Evolutionary conservation across 2,113 vertebrate species (phyloP).

Genomic region (Pica pica): DNA sequence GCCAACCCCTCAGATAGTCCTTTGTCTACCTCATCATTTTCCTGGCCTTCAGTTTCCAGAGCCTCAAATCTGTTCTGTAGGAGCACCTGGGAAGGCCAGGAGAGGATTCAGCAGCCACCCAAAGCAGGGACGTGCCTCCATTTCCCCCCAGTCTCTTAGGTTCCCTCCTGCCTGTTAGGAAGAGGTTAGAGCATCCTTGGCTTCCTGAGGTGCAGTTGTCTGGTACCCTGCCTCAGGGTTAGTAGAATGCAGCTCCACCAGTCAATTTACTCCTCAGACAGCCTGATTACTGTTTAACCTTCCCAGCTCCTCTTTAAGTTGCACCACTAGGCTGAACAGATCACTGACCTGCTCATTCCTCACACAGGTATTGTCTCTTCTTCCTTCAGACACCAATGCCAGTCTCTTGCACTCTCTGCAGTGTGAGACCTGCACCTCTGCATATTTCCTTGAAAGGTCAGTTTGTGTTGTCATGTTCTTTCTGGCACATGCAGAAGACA

Average conservation of each 20-base stretch:
- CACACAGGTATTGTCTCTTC: background rate
- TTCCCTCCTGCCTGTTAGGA: background rate
- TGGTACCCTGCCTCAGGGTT: background rate
- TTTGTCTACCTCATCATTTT: background rate
- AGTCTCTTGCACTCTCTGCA: background rate
- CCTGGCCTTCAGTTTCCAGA: background rate
- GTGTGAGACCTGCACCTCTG: background rate
- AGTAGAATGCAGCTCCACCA: background rate
- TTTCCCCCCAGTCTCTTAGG: background rate
- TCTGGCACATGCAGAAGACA: background rate
- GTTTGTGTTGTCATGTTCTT: background rate
- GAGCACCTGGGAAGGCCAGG: background rate
- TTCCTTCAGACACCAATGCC: background rate
- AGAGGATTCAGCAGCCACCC: background rate
- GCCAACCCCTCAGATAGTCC: background rate
- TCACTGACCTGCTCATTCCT: background rate
- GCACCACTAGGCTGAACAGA: no score
- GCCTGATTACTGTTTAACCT: background rate
- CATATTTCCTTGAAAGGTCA: background rate
- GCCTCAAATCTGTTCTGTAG: background rate
- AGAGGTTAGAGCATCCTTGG: background rate
- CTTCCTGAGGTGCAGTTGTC: background rate
- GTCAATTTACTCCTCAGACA: background rate
- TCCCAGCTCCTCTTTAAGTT: background rate
- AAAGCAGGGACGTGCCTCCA: background rate